Percentiles rank a stretch among this genome's conserved stretches.
Evolutionary conservation across 2,888 invertebrate genomes (phyloP).

Genomic region (Pandemis heparana): DNA sequence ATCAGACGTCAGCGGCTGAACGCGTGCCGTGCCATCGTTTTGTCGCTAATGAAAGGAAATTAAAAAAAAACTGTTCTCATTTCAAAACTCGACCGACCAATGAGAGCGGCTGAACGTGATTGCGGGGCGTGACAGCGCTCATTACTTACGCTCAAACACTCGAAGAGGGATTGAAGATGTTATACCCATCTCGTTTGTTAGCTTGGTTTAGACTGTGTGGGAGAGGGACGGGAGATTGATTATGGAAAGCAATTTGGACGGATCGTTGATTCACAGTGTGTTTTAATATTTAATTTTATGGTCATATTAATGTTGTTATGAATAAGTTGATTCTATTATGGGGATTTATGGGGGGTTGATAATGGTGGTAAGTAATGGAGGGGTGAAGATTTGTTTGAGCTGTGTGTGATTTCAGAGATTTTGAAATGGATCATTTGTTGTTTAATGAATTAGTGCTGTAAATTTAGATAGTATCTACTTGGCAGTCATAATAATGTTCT

Average conservation of each 20-base stretch:
- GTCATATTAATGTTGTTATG: conserved; percentile 77
- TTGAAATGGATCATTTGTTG: conserved; percentile 47
- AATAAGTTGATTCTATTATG: conserved; percentile 74
- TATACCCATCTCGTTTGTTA: conserved; percentile 56
- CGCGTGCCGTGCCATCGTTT: conserved; percentile 54
- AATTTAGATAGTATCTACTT: no score
- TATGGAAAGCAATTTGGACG: conserved; percentile 63
- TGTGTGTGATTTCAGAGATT: conserved; percentile 46
- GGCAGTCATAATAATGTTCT: no score
- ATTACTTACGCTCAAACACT: conserved; percentile 70
- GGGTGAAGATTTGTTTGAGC: conserved; percentile 51
- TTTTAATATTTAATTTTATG: conserved; percentile 82
- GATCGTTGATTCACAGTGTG: conserved; percentile 70
- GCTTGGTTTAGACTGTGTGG: conserved; percentile 21
- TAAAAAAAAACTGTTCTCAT: conserved; percentile 65
- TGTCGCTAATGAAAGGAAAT: conserved; percentile 71
- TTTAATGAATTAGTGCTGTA: conserved; percentile 35
- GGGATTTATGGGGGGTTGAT: conserved; percentile 72
- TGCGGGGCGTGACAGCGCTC: conserved; percentile 78
- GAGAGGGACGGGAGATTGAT: conserved; percentile 57
- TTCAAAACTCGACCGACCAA: conserved; percentile 78
- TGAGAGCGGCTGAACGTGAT: conserved; percentile 69
- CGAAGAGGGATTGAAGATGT: conserved; percentile 45
- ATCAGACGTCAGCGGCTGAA: conserved; percentile 55
- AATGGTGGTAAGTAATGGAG: conserved; percentile 65